phyloP scores from a whole-genome alignment of 2,113 vertebrate genomes.

The Dicaeum eximium region DNA sequence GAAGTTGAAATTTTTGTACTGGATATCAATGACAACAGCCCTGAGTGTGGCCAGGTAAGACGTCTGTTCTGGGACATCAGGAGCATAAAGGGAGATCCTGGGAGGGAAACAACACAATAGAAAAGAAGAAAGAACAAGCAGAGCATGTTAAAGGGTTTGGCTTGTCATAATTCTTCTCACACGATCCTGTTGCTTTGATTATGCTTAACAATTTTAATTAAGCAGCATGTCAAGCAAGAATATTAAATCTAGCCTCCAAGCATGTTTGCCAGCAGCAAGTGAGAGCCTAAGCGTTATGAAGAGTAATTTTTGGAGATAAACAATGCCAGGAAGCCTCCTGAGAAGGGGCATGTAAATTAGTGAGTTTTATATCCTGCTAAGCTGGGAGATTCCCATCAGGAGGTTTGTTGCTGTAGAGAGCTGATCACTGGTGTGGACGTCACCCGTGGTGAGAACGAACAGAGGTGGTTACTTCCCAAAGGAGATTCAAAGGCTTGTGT shows the following conservation, averaged over 20 bases:
- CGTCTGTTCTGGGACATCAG: not conserved
- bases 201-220: slow-evolving; percentile 53
- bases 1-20: slow-evolving; percentile 86
- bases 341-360: slow-evolving; percentile 50
- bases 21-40: slow-evolving; percentile 95
- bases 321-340: slow-evolving; percentile 51
- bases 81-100: not conserved
- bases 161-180: slow-evolving; percentile 45
- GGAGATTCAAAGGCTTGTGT: slow-evolving; percentile 26
- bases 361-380: slow-evolving; percentile 20
- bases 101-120: not conserved
- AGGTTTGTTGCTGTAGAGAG: not conserved
- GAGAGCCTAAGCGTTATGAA: slow-evolving; percentile 8
- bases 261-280: slow-evolving; percentile 29
- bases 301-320: slow-evolving; percentile 48
- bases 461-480: slow-evolving; percentile 42
- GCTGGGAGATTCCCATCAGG: slow-evolving; percentile 37
- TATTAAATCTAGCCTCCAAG: slow-evolving; percentile 57
- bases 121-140: slow-evolving; percentile 6
- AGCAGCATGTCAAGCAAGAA: slow-evolving; percentile 37
- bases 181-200: slow-evolving; percentile 27
- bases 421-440: not conserved
- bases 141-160: not conserved
- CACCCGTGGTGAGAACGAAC: slow-evolving; percentile 30
- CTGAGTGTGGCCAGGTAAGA: slow-evolving; percentile 89